Evolutionary conservation across 2,113 vertebrate genomes (phyloP), one percentile per base, ranked within the genome.

Genomic region (Callaeas wilsoni): DNA sequence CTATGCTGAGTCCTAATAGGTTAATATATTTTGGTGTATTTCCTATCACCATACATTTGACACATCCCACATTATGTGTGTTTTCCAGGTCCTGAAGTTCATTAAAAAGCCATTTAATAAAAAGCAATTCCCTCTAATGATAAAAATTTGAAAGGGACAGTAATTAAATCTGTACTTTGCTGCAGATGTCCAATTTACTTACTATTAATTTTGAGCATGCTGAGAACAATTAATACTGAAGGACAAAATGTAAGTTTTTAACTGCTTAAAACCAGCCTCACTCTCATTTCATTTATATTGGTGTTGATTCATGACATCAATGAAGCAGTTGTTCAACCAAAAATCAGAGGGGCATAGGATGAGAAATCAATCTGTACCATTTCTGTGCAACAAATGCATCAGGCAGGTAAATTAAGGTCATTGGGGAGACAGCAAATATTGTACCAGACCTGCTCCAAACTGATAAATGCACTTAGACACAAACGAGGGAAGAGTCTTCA

Each of bases 151-250:
- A 78, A 84, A 89, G 7, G 20, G 35, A 41, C 10, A 62, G 44
- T 88, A 90, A 82, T 82, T 92, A 80, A 80, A 96, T 27, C 16
- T 83, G 30, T 89, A 35, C 39, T 95, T 92, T 44, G n/a, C 56
- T 84, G 37, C 23, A 65, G 30, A 83, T 89, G 80, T 93, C 80
- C 64, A 81, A 13, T 35, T 78, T 86, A 74, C 59, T 86, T 52
- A 15, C 46, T 76, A 77, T 83, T 87, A 41, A 78, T 78, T 94
- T 56, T 15, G 4, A 74, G 22, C 50, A 52, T 60, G 9, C 29
- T 56, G 35, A 90, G 37, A 92, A 85, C 41, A 84, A 37, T 65
- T 92, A 71, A 55, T 70, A 35, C 19, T 44, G 59, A 80, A 19
- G 26, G 19, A 75, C 13, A 77, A 84, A 71, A 70, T 1, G 0